phyloP scores from a whole-genome alignment of 2,888 invertebrate species.

The Drosophila atripex region DNA sequence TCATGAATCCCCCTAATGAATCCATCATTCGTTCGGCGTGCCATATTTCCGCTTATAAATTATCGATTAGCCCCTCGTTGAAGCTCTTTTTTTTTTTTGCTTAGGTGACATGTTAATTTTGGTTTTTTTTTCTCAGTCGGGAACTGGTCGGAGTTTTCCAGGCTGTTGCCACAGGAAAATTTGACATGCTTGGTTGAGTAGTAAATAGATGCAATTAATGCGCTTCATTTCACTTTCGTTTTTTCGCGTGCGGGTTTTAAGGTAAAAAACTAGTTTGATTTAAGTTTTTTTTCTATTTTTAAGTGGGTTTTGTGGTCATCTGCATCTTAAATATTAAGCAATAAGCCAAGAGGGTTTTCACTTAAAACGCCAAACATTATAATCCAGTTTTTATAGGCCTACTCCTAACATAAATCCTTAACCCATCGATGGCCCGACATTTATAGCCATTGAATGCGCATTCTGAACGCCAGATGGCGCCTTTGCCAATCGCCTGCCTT shows the following conservation, averaged over 20 bases:
- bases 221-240: constrained; percentile 26
- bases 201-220: constrained; percentile 59
- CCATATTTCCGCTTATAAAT: constrained; percentile 70
- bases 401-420: constrained; percentile 26
- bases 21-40: constrained; percentile 35
- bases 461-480: constrained; percentile 45
- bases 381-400: constrained; percentile 12
- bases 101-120: constrained; percentile 66
- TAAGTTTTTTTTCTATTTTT: not conserved
- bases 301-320: not conserved
- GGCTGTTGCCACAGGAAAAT: constrained; percentile 37
- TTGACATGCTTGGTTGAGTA: constrained; percentile 53
- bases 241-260: constrained; percentile 12
- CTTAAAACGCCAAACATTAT: not conserved
- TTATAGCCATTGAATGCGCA: constrained; percentile 40
- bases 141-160: constrained; percentile 56
- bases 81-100: constrained; percentile 10
- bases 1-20: constrained; percentile 16
- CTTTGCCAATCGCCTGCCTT: constrained; percentile 43
- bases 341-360: not conserved
- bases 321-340: not conserved
- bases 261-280: not conserved
- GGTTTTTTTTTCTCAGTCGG: constrained; percentile 42
- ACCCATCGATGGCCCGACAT: constrained; percentile 37
- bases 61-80: constrained; percentile 65